phyloP scores from a whole-genome alignment of 1,140 invertebrate species.

The Microvelia longipes region DNA sequence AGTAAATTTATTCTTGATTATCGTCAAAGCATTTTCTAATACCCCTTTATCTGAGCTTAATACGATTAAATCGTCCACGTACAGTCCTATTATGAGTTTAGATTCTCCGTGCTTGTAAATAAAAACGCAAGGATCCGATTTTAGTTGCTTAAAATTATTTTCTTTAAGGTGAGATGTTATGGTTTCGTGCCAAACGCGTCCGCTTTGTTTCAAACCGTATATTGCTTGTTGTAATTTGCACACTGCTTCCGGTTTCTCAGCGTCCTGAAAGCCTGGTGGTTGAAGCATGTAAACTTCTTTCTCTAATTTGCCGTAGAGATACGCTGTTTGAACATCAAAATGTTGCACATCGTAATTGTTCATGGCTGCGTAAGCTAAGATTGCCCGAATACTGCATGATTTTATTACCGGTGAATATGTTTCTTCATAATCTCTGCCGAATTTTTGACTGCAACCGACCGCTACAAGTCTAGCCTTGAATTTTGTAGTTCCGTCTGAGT shows the following conservation, averaged over 20 bases:
- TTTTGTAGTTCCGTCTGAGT: neutral
- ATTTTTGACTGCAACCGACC: neutral
- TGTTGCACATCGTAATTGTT: conserved; percentile 26
- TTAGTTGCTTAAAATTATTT: neutral
- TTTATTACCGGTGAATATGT: conserved; percentile 17
- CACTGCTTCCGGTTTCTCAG: neutral
- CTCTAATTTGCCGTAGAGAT: conserved; percentile 30
- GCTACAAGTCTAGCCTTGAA: neutral
- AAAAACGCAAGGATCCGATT: neutral
- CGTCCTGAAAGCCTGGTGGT: neutral
- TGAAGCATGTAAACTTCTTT: conserved; percentile 29
- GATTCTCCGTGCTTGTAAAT: neutral
- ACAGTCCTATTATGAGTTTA: neutral
- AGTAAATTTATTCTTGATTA: neutral
- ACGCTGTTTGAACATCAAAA: conserved; percentile 31
- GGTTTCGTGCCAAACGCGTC: neutral
- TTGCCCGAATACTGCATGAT: conserved; percentile 23
- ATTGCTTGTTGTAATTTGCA: neutral
- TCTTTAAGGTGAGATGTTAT: neutral
- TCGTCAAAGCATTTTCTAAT: neutral
- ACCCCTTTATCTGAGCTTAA: neutral
- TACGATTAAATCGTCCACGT: neutral
- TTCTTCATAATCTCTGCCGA: conserved; percentile 20
- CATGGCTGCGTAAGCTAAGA: conserved; percentile 28
- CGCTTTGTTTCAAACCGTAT: neutral